A percentile compares a stretch with the other conserved stretches of the same genome.
Evolutionary conservation across 2,888 invertebrate species (phyloP).

Genomic region (Plusia festucae): DNA sequence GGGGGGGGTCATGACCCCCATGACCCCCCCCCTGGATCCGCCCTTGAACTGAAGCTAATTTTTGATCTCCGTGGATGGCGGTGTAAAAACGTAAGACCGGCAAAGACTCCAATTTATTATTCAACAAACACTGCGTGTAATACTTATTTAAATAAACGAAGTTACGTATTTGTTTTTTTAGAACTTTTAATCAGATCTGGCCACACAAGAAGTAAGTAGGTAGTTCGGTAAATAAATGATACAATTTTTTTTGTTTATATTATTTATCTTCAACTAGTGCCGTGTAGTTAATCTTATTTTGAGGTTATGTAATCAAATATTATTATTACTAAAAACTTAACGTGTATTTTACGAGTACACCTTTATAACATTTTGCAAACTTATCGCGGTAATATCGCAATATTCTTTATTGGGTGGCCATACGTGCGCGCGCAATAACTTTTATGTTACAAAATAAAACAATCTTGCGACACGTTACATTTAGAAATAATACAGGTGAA

Average conservation of each 20-base stretch:
- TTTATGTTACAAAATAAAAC: conserved; percentile 48
- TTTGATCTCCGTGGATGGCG: conserved; percentile 15
- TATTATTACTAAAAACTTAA: conserved; percentile 1
- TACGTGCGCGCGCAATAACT: conserved; percentile 45
- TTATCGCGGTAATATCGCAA: conserved; percentile 31
- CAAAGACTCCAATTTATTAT: background rate
- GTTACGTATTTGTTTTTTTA: background rate
- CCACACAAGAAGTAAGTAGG: background rate
- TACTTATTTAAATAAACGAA: background rate
- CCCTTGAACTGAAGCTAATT: conserved; percentile 12
- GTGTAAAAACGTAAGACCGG: conserved; percentile 2
- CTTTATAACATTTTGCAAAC: conserved; percentile 33
- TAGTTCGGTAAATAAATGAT: too few species aligned
- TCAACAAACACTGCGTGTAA: background rate
- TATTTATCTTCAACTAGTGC: too few species aligned
- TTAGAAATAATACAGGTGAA: conserved; percentile 38
- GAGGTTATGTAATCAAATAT: background rate
- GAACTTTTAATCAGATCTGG: background rate
- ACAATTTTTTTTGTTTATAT: too few species aligned
- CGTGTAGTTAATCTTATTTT: too few species aligned
- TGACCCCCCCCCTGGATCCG: too few species aligned
- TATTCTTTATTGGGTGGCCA: conserved; percentile 32
- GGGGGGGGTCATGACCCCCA: too few species aligned
- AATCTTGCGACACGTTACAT: conserved; percentile 45
- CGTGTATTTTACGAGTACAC: background rate